Percentiles rank a stretch among this genome's conserved stretches.
Conservation (phyloP, 2,113 vertebrate genomes). For the Coturnix japonica region DNA sequence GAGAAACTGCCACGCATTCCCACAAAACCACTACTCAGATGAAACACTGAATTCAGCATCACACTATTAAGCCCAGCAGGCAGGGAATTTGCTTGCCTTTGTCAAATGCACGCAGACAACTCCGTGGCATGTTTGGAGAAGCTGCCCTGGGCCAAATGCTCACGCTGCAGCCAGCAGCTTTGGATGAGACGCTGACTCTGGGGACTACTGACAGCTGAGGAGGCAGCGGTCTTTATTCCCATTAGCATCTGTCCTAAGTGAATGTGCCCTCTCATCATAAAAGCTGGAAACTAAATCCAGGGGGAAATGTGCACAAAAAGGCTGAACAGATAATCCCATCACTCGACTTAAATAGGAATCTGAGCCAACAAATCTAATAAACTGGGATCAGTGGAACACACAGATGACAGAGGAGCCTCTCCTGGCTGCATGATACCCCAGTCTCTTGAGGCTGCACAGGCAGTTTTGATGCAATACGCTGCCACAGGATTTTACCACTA, state of each 20-base stretch:
- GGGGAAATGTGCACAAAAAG: background rate
- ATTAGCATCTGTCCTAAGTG: background rate
- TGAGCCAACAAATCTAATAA: conserved; percentile 45
- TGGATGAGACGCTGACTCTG: background rate
- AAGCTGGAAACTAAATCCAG: conserved; percentile 24
- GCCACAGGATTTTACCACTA: conserved; percentile 38
- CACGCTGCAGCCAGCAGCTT: background rate
- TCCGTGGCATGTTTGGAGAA: background rate
- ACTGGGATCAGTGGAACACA: background rate
- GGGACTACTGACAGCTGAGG: background rate
- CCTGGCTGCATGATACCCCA: background rate
- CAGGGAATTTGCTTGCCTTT: background rate
- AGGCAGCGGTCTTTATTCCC: background rate
- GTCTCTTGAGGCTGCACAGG: background rate
- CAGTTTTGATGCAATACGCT: background rate
- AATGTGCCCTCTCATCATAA: conserved; percentile 16
- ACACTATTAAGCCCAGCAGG: rapidly evolving
- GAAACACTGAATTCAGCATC: background rate
- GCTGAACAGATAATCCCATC: conserved; percentile 35
- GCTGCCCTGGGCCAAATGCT: background rate
- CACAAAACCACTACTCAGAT: background rate
- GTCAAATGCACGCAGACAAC: background rate
- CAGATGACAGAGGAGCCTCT: conserved; percentile 23
- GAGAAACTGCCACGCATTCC: background rate
- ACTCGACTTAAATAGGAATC: background rate